Percentiles rank a stretch among this genome's conserved stretches.
Conservation (phyloP, 2,797 vertebrate genomes). For the Okamejei kenojei region DNA sequence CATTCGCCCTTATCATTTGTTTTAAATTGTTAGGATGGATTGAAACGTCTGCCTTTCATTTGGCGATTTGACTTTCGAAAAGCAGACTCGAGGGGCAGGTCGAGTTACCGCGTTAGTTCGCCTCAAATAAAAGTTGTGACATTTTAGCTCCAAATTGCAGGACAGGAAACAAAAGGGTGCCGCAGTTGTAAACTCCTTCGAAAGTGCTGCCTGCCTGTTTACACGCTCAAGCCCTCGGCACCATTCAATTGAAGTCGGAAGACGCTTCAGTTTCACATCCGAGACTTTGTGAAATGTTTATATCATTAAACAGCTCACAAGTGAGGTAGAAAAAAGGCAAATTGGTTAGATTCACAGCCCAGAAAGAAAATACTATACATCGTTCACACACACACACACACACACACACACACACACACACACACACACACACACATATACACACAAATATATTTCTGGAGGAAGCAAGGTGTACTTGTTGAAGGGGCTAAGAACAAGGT, state of each 20-base stretch:
- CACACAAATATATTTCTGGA: too few relatives aligned
- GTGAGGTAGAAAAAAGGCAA: neutral
- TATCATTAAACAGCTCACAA: too few relatives aligned
- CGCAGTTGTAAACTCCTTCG: neutral
- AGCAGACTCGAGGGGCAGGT: neutral
- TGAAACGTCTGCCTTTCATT: neutral
- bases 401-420: too few relatives aligned
- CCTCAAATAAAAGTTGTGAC: neutral
- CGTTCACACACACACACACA: too few relatives aligned
- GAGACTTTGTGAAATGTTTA: neutral
- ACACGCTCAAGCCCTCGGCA: neutral
- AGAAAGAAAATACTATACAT: neutral
- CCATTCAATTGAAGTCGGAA: neutral
- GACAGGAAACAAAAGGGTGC: neutral
- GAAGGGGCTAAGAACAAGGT: neutral
- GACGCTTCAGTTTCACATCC: neutral
- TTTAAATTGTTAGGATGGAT: neutral
- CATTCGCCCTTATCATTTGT: neutral
- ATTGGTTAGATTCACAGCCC: neutral
- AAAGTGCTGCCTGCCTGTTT: neutral
- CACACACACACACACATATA: too few relatives aligned
- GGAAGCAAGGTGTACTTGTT: neutral
- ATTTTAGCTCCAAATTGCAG: neutral
- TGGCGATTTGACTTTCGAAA: neutral
- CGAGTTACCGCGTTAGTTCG: neutral